Percentiles rank a stretch among this genome's conserved stretches.
Conservation (phyloP, 92 coral and sea anemone species). For the Pocillopora grandis region DNA sequence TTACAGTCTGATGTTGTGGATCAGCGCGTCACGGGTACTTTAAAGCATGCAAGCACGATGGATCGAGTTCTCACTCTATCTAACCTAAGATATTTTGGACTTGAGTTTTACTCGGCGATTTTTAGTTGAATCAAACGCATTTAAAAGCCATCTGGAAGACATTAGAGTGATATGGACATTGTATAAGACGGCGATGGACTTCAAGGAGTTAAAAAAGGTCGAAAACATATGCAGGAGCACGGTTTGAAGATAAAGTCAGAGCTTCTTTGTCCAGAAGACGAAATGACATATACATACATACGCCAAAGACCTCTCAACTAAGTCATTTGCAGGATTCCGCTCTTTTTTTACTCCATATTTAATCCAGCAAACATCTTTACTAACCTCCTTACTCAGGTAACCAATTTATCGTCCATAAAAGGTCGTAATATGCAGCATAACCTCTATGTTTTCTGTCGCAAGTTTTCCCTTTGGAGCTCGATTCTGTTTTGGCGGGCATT, state of each 20-base stretch:
- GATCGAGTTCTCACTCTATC: too few species aligned
- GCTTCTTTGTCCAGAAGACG: too few species aligned
- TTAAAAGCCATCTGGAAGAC: not conserved
- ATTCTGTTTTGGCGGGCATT: slow-evolving; percentile 48
- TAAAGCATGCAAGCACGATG: too few species aligned
- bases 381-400: not conserved
- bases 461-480: slow-evolving; percentile 22
- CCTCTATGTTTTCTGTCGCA: not conserved
- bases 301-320: not conserved
- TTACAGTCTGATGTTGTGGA: too few species aligned
- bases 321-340: not conserved
- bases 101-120: too few species aligned
- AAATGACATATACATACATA: not conserved
- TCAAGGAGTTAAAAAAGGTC: not conserved
- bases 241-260: not conserved
- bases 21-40: too few species aligned
- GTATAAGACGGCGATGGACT: not conserved
- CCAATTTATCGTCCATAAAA: slow-evolving; percentile 8
- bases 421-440: slow-evolving; percentile 2
- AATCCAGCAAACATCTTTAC: not conserved
- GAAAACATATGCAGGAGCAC: not conserved
- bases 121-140: too few species aligned
- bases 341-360: not conserved
- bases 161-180: not conserved
- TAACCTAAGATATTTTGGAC: too few species aligned